phyloP scores from a whole-genome alignment of 2,888 invertebrate genomes.

The Saturnia japonica region DNA sequence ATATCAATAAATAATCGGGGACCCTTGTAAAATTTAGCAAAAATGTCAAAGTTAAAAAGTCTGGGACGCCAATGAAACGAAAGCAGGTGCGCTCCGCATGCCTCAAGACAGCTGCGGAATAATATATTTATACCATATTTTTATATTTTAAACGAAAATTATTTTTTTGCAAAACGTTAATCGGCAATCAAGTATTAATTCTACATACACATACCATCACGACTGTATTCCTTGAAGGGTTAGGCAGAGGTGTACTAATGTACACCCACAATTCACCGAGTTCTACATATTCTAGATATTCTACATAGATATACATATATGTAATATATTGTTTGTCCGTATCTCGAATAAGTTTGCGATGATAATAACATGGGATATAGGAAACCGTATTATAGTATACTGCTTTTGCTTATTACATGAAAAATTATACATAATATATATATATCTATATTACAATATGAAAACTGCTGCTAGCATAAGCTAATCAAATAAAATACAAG shows the following conservation, averaged over 20 bases:
- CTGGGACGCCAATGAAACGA: conserved; percentile 35
- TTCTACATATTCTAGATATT: no score
- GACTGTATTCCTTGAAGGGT: no score
- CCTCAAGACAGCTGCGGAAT: conserved; percentile 50
- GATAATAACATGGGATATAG: no score
- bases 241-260: no score
- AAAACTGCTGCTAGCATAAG: background rate
- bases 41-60: conserved; percentile 72
- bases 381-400: no score
- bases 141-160: background rate
- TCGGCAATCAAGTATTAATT: background rate
- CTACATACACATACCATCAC: background rate
- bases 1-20: conserved; percentile 36
- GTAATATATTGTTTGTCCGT: no score
- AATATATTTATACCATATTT: conserved; percentile 4
- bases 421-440: no score
- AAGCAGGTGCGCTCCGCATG: conserved; percentile 58
- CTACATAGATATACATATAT: no score
- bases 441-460: background rate
- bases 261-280: no score
- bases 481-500: background rate
- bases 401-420: no score
- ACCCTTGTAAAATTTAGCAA: conserved; percentile 34
- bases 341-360: no score
- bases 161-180: background rate